Base-by-base conservation (phyloP, 2,888 invertebrate genomes). In the Mesorhabditis spiculigera region DNA sequence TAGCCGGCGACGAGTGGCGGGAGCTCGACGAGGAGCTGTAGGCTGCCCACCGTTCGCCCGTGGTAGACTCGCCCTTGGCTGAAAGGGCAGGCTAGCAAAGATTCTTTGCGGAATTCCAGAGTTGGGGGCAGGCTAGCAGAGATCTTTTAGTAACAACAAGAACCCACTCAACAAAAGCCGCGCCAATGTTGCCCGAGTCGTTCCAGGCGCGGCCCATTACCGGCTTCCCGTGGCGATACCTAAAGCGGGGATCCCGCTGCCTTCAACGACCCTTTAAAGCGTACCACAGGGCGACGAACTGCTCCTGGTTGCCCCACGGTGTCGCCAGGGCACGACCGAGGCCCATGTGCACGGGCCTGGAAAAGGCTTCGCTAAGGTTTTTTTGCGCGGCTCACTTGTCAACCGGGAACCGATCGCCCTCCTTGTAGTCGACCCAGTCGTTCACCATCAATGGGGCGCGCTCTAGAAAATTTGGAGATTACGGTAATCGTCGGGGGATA, bases 201-300 rank as follows among this genome's bases (percentile, higher is more conserved):
- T 71, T 64, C 78, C 75, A 76, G 6, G 78, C 79, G 63, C 78
- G 72, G 58, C 79, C 79, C 78, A 79, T 78, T 0, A 77, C 62
- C 62, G 79, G 78, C 63, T 71, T 74, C 10, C 77, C 77, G 67
- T 77, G 77, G 44, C 75, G 71, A 45, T 75, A 50, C 58, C 58
- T 50, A 50, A 50, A 50, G 13, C 6, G 6, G 8, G 13, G 13
- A 50, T 50, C 2, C 8, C n/a, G 6, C 3, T 6, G 42, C 16
- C n/a, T 65, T 41, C 44, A 45, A 28, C 69, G 66, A 45, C 68
- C 68, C 61, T 43, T 68, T 5, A 65, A 28, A 28, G 28, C 28
- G 3, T 28, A 78, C 78, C 79, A 79, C 43, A 78, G 61, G 4
- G 77, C 79, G 43, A 79, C 79, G 45, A 68, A 75, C 45, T 79